Conservation (phyloP, 2,888 invertebrate species). For the Eristalis pertinax region DNA sequence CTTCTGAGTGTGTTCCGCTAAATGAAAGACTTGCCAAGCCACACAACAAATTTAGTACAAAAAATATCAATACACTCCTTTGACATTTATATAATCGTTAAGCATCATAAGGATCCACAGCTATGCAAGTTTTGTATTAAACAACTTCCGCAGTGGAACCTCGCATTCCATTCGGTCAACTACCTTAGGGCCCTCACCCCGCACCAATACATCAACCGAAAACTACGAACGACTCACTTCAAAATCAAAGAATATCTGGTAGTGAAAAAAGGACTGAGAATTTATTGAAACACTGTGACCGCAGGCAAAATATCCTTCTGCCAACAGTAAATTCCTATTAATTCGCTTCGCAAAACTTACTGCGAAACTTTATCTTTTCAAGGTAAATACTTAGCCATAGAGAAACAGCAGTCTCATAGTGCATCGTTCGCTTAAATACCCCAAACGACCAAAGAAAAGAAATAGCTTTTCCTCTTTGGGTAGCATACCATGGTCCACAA, state of each 20-base stretch:
- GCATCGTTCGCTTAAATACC: conserved; percentile 14
- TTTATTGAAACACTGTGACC: conserved; percentile 7
- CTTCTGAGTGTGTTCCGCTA: too few species aligned
- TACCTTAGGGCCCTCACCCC: not conserved
- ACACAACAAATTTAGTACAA: not conserved
- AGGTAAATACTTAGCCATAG: conserved; percentile 14
- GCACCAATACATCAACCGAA: not conserved
- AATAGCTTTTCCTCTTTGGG: conserved; percentile 4
- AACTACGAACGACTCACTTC: not conserved
- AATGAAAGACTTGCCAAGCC: too few species aligned
- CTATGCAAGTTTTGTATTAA: not conserved
- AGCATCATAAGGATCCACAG: not conserved
- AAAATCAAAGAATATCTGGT: not conserved
- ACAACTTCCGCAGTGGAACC: not conserved
- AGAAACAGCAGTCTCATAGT: not conserved
- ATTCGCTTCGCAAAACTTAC: conserved; percentile 5
- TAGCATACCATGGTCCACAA: conserved; percentile 32
- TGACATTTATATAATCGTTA: not conserved
- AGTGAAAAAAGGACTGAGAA: not conserved
- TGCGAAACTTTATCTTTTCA: conserved; percentile 32
- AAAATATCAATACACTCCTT: not conserved
- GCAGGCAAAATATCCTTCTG: not conserved
- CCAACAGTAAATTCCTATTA: conserved; percentile 21
- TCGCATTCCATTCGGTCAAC: not conserved
- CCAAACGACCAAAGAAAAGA: conserved; percentile 16